These are phyloP conservation scores for Hedychridium roseum DNA, from an alignment of 2,888 invertebrate genomes.

Conservation along the genomic window DNA sequence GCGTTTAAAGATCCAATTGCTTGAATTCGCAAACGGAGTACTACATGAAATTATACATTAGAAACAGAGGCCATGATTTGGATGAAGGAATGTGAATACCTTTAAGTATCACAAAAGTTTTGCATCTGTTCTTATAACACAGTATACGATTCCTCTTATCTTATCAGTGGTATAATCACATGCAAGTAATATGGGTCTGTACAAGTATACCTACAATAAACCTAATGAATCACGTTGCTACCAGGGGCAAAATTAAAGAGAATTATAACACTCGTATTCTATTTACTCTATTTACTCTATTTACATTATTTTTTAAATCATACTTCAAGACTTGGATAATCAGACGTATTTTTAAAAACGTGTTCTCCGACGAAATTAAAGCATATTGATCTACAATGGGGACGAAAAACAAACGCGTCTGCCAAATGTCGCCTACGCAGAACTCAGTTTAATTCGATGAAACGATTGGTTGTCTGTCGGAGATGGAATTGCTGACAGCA, in stretches of 20 bases:
- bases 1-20: too few species aligned
- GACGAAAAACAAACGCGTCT: conserved; percentile 27
- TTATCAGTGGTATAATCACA: neutral
- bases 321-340: neutral
- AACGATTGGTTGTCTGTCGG: conserved; percentile 26
- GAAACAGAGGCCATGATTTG: too few species aligned
- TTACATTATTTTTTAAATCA: neutral
- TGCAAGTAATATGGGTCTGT: neutral
- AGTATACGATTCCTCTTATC: neutral
- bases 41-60: too few species aligned
- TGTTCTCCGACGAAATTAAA: too few species aligned
- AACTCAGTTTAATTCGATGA: conserved; percentile 27
- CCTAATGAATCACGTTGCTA: neutral
- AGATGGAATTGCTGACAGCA: too few species aligned
- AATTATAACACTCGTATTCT: neutral
- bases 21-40: too few species aligned
- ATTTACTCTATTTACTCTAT: neutral
- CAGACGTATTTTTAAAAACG: too few species aligned
- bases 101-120: neutral
- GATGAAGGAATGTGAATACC: neutral
- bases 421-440: conserved; percentile 20
- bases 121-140: neutral
- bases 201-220: neutral
- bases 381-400: too few species aligned
- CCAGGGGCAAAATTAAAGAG: too few species aligned